Evolutionary conservation across 2,113 vertebrate genomes (phyloP), one percentile per base, ranked within the genome.

Genomic region (Polypterus bichir): DNA sequence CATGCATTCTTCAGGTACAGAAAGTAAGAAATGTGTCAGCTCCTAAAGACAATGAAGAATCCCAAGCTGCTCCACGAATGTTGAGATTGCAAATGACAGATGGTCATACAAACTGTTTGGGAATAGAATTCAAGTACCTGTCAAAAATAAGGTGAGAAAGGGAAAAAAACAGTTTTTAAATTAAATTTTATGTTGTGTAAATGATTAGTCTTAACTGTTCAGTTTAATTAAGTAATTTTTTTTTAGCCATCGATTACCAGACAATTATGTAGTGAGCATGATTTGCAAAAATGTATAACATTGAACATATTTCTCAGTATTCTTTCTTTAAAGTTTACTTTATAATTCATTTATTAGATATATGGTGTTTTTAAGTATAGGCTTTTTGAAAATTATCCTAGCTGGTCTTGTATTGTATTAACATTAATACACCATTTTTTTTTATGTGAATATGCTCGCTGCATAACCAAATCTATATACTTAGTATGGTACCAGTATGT

Each of bases 21-120:
- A 98, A 97, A 81, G 83, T 96, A 66, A 89, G 94, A 64, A 98
- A 97, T 77, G 81, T 95, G 68, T 81, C 93, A 44, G 91, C 92
- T 61, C 88, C 94, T 65, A 98, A 96, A 82, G 94, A 97, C 73
- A 85, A 94, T 0, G 94, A 96, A 74, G 93, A 97, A 70, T 98
- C 94, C 72, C 92, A 94, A 80, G 86, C 83, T 61, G 91, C 94
- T 9, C 94, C 91, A 46, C 82, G 96, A 70, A 95, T 98, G 93
- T 85, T 98, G 67, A 90, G 92, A 53, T 76, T 98, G 59, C 96
- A 98, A 75, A 92, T 98, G 94, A 98, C 94, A 0, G 96, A 98
- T 75, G 96, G 96, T 3, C 93, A 98, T 60, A 91, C 82, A 65
- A 89, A 67, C 75, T 97, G 94, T 74, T 89, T 82, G 57, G 96